A percentile compares a stretch with the other conserved stretches of the same genome.
These are phyloP conservation scores for Eupsittula cactorum DNA, from an alignment of 2,113 vertebrate genomes.

Conservation along the genomic window DNA sequence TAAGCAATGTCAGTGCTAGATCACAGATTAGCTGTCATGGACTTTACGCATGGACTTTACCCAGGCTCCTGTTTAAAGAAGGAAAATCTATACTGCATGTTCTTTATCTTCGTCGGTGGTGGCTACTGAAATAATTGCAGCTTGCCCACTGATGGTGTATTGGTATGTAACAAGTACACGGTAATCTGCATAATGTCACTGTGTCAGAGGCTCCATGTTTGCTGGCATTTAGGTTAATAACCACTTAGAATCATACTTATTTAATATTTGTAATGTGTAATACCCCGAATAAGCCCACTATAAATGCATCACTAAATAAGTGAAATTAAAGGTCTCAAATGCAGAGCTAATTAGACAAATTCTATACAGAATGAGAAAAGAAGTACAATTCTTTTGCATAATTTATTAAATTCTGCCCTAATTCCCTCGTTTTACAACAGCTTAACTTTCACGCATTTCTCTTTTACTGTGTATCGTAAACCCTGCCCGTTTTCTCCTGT, in stretches of 20 bases:
- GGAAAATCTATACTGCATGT: slow-evolving; percentile 38
- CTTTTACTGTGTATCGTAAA: neutral
- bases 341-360: neutral
- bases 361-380: neutral
- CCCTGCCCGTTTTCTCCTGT: neutral
- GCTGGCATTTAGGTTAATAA: neutral
- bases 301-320: neutral
- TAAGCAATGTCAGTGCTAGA: neutral
- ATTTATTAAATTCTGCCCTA: neutral
- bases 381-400: neutral
- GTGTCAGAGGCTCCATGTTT: neutral
- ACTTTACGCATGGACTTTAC: neutral
- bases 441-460: neutral
- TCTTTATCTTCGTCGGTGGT: slow-evolving; percentile 26
- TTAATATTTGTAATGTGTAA: neutral
- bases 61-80: neutral
- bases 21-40: slow-evolving; percentile 36
- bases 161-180: neutral
- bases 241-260: neutral
- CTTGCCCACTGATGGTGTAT: slow-evolving; percentile 22
- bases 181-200: neutral
- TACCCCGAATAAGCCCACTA: neutral
- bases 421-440: neutral
- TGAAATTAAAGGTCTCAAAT: neutral
- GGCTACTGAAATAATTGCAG: slow-evolving; percentile 39